These are phyloP conservation scores for Anarsia innoxiella DNA, from an alignment of 2,888 invertebrate genomes.

Conservation along the genomic window DNA sequence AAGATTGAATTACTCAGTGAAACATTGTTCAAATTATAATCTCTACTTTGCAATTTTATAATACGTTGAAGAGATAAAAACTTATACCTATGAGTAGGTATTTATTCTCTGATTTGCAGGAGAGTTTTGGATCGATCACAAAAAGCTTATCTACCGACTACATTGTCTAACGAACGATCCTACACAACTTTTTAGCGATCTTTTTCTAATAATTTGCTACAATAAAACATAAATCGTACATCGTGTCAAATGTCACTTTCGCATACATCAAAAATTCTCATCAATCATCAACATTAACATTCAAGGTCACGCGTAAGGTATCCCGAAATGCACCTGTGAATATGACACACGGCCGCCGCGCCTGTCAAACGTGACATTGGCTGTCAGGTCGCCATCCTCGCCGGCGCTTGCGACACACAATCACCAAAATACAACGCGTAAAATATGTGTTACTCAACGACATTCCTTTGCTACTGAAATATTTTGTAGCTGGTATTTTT, in stretches of 20 bases:
- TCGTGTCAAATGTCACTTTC: not conserved
- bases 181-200: not conserved
- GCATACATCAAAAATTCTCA: not conserved
- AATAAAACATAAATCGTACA: not conserved
- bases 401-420: slow-evolving; percentile 9
- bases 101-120: too few relatives aligned
- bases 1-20: too few relatives aligned
- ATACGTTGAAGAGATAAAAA: too few relatives aligned
- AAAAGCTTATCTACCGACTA: too few relatives aligned
- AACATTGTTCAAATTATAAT: too few relatives aligned
- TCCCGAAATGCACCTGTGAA: not conserved
- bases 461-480: too few relatives aligned
- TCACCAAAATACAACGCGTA: not conserved
- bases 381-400: not conserved
- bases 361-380: slow-evolving; percentile 8
- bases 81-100: too few relatives aligned
- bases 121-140: too few relatives aligned
- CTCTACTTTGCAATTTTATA: too few relatives aligned
- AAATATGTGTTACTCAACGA: slow-evolving; percentile 5
- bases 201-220: not conserved
- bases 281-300: not conserved
- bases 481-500: too few relatives aligned
- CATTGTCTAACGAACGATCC: too few relatives aligned
- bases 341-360: slow-evolving; percentile 2
- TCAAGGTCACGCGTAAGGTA: not conserved